A percentile compares a stretch with the other conserved stretches of the same genome.
Conservation (phyloP, 2,888 invertebrate genomes). For the Laothoe populi region DNA sequence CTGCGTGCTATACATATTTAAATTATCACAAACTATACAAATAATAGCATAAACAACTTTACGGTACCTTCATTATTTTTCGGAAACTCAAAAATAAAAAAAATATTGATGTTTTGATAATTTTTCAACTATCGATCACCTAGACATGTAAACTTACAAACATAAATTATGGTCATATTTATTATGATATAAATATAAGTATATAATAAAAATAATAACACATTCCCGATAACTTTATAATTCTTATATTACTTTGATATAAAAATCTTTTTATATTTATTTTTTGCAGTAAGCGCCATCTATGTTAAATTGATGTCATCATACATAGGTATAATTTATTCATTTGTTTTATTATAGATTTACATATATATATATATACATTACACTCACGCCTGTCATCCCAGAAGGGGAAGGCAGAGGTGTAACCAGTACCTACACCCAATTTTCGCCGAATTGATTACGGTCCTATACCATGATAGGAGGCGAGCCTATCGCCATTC, state of each 20-base stretch:
- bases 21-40: slow-evolving; percentile 47
- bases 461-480: no score
- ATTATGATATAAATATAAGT: background rate
- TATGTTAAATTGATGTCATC: background rate
- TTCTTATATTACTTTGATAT: background rate
- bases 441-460: no score
- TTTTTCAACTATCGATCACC: background rate
- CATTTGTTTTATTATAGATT: background rate
- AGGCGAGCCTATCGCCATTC: no score
- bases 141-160: no score
- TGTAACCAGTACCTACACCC: no score
- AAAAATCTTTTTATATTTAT: background rate
- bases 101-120: background rate
- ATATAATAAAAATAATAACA: no score
- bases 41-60: background rate
- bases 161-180: no score
- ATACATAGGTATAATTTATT: background rate
- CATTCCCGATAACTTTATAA: no score
- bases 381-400: no score
- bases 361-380: no score
- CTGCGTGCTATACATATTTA: slow-evolving; percentile 55
- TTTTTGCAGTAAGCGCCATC: background rate
- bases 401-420: no score
- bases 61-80: background rate
- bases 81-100: no score